These are phyloP conservation scores for Taenioides sp. DNA, from an alignment of 2,797 vertebrate species.

Conservation along the genomic window DNA sequence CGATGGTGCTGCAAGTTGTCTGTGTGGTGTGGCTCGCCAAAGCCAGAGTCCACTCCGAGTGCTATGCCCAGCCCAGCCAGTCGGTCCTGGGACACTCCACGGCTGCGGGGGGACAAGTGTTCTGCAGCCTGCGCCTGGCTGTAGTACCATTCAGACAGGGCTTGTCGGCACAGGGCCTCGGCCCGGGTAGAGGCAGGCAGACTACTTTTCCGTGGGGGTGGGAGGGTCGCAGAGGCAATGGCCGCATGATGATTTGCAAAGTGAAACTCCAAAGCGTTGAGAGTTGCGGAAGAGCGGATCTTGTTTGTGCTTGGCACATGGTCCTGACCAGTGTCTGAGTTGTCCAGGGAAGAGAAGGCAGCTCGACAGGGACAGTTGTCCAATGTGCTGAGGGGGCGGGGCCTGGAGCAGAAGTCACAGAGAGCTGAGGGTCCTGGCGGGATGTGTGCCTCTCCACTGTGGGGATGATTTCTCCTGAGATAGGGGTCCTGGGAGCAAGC, in stretches of 20 bases:
- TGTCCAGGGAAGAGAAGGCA: slow-evolving; percentile 63
- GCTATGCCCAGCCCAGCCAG: slow-evolving; percentile 66
- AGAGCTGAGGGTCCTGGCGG: slow-evolving; percentile 85
- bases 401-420: slow-evolving; percentile 78
- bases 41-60: slow-evolving; percentile 30
- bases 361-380: slow-evolving; percentile 75
- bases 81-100: slow-evolving; percentile 86
- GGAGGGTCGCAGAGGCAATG: slow-evolving; percentile 71
- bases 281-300: slow-evolving; percentile 57
- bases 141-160: slow-evolving; percentile 89
- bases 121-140: slow-evolving; percentile 81
- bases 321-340: slow-evolving; percentile 41
- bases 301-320: slow-evolving; percentile 34
- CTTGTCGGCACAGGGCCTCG: slow-evolving; percentile 84
- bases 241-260: slow-evolving; percentile 81
- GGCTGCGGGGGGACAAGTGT: slow-evolving; percentile 77
- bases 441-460: slow-evolving; percentile 81
- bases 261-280: slow-evolving; percentile 75
- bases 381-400: slow-evolving; percentile 54
- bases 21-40: slow-evolving; percentile 40
- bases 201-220: slow-evolving; percentile 46
- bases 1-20: slow-evolving; percentile 81
- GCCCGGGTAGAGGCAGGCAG: slow-evolving; percentile 37
- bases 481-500: slow-evolving; percentile 94
- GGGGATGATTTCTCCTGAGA: slow-evolving; percentile 87